phyloP scores from a whole-genome alignment of 1,140 invertebrate genomes.

The Thereuonema tuberculata region DNA sequence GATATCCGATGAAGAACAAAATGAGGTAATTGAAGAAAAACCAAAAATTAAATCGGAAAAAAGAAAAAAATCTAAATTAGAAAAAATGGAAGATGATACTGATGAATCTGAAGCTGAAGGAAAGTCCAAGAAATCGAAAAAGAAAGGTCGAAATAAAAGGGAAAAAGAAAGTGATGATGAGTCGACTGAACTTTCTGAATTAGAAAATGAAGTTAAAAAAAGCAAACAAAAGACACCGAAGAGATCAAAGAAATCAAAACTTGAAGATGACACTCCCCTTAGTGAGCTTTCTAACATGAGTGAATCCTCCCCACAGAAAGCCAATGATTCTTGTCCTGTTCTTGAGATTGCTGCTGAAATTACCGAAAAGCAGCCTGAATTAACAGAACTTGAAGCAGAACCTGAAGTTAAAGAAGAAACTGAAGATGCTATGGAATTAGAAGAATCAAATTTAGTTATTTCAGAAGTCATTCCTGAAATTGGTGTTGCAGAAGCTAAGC shows the following conservation, averaged over 20 bases:
- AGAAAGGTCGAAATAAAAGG: slow-evolving; percentile 37
- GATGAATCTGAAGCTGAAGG: slow-evolving; percentile 12
- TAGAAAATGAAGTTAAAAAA: background rate
- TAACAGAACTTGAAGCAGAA: no score
- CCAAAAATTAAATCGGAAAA: background rate
- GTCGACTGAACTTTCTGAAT: background rate
- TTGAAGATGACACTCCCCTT: no score
- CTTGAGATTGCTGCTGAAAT: no score
- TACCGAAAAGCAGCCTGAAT: no score
- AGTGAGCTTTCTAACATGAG: no score
- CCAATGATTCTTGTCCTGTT: no score
- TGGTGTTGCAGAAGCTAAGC: no score
- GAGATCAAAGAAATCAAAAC: no score
- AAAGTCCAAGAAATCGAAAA: slow-evolving; percentile 27
- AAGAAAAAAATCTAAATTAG: background rate
- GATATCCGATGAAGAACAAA: no score
- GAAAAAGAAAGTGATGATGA: slow-evolving; percentile 28
- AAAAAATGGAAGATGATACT: background rate
- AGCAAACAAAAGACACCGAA: background rate
- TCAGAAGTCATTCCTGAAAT: no score
- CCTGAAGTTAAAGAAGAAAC: background rate
- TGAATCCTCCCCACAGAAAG: no score
- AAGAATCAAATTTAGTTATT: no score
- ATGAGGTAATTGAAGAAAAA: background rate
- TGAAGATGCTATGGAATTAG: slow-evolving; percentile 4